Conservation (phyloP, 2,888 invertebrate species). For the Ormyrus labotus region DNA sequence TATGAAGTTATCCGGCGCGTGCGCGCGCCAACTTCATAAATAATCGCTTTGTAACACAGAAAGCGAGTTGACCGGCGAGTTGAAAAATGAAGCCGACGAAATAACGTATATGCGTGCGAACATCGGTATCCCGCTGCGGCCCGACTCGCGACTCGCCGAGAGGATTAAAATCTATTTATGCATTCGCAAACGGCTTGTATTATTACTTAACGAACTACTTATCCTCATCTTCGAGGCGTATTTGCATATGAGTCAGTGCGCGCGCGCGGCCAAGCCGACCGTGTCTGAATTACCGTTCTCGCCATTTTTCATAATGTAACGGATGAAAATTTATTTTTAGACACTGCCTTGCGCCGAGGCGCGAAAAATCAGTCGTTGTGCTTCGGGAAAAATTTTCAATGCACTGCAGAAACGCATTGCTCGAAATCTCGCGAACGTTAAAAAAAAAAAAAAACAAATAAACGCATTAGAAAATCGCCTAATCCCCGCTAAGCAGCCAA, state of each 20-base stretch:
- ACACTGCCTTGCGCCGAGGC: not conserved
- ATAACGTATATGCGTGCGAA: conserved; percentile 26
- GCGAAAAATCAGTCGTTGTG: too few species aligned
- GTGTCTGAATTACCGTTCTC: not conserved
- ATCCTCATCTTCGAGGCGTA: not conserved
- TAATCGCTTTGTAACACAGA: not conserved
- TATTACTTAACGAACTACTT: not conserved
- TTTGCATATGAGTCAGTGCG: not conserved
- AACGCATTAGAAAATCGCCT: too few species aligned
- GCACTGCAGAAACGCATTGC: too few species aligned
- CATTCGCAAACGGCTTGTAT: not conserved
- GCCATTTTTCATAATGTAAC: not conserved
- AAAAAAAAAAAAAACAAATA: too few species aligned
- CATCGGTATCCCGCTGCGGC: conserved; percentile 41
- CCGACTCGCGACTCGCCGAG: conserved; percentile 16
- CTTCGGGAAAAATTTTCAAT: too few species aligned
- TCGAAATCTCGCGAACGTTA: too few species aligned
- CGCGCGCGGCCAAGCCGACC: not conserved
- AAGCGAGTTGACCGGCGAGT: not conserved
- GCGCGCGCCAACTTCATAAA: not conserved
- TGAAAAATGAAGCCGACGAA: not conserved
- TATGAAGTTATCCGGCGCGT: not conserved
- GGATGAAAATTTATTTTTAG: not conserved
- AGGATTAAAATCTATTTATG: conserved; percentile 26
- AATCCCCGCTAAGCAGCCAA: too few species aligned